Evolutionary conservation across 1,140 invertebrate genomes (phyloP).

Genomic region (Maconellicoccus hirsutus): DNA sequence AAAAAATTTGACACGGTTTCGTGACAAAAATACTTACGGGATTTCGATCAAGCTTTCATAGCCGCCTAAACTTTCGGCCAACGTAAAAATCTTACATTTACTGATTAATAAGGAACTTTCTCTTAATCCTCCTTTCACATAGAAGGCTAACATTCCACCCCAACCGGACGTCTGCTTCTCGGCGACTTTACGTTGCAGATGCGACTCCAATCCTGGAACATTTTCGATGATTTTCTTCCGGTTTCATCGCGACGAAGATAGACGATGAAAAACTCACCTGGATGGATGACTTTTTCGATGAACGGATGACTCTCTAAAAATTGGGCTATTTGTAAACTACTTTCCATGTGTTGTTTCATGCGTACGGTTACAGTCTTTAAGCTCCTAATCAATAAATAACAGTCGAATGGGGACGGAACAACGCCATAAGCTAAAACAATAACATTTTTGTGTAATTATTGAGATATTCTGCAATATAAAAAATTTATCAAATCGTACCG

Average conservation of each 20-base stretch:
- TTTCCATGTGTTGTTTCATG: constrained; percentile 80
- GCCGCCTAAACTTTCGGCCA: constrained; percentile 92
- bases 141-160: constrained; percentile 88
- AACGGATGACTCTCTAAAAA: constrained; percentile 64
- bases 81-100: constrained; percentile 64
- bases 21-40: constrained; percentile 50
- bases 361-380: constrained; percentile 85
- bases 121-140: constrained; percentile 65
- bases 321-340: constrained; percentile 60
- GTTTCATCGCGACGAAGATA: too few species aligned
- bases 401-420: constrained; percentile 94
- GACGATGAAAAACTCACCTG: constrained; percentile 38
- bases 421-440: constrained; percentile 62
- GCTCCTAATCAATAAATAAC: constrained; percentile 83
- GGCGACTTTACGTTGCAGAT: constrained; percentile 79
- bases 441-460: background rate
- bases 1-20: background rate
- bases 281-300: constrained; percentile 74
- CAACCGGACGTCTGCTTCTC: constrained; percentile 75
- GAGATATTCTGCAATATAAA: background rate
- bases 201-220: constrained; percentile 59
- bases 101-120: constrained; percentile 67
- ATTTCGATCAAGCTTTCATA: constrained; percentile 84
- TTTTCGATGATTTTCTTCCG: background rate
- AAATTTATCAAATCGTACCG: constrained; percentile 45